A percentile compares a stretch with the other conserved stretches of the same genome.
phyloP scores from a whole-genome alignment of 2,888 invertebrate genomes.

The Cantharis nigra region DNA sequence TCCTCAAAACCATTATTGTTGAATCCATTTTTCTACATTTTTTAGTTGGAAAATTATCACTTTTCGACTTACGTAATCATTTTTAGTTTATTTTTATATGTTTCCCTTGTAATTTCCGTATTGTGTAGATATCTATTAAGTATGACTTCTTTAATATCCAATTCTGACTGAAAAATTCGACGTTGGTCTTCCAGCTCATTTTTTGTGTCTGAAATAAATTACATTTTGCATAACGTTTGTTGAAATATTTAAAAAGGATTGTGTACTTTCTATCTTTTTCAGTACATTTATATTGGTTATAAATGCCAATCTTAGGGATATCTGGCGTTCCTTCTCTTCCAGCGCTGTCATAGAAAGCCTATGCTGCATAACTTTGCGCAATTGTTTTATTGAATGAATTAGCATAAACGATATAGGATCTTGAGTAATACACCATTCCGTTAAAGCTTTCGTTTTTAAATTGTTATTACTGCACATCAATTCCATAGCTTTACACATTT shows the following conservation, averaged over 20 bases:
- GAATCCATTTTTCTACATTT: too few species aligned
- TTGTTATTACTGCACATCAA: not conserved
- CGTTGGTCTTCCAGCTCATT: not conserved
- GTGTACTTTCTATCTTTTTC: not conserved
- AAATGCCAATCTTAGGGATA: slow-evolving; percentile 55
- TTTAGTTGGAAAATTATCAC: too few species aligned
- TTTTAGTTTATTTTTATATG: not conserved
- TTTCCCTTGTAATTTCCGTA: not conserved
- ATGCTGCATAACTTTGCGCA: slow-evolving; percentile 53
- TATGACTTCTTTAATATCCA: not conserved
- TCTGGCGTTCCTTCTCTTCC: slow-evolving; percentile 56
- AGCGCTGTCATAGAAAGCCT: slow-evolving; percentile 58
- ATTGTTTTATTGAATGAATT: slow-evolving; percentile 48
- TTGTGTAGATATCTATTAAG: not conserved
- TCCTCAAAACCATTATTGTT: too few species aligned
- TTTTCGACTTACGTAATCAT: not conserved
- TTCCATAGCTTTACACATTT: not conserved
- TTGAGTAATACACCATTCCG: not conserved
- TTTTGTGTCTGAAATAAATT: not conserved
- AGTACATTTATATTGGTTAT: slow-evolving; percentile 50
- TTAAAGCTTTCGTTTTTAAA: not conserved
- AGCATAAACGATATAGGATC: not conserved
- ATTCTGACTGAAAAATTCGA: not conserved
- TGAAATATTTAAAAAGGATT: not conserved
- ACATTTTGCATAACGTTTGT: too few species aligned